Conservation (phyloP, 2,888 invertebrate genomes). For the Camponotus fellah region DNA sequence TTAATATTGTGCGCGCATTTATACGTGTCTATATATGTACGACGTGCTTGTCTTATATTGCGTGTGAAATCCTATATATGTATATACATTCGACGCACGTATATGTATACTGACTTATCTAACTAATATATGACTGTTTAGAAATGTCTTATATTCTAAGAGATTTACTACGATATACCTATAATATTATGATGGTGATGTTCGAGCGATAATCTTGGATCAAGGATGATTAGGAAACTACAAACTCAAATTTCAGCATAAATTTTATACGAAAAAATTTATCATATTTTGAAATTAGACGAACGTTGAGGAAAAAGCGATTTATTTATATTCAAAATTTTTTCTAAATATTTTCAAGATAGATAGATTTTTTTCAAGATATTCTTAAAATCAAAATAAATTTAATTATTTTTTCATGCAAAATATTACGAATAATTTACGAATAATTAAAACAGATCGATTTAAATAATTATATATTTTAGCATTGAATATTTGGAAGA, state of each 20-base stretch:
- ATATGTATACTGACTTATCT: constrained; percentile 30
- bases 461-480: constrained; percentile 2
- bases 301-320: constrained; percentile 6
- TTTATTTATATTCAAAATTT: not conserved
- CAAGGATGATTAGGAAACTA: not conserved
- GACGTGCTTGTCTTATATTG: constrained; percentile 23
- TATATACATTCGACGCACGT: constrained; percentile 16
- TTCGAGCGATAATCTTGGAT: constrained; percentile 6
- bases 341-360: not conserved
- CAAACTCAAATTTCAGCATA: not conserved
- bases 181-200: constrained; percentile 13
- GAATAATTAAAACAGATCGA: not conserved
- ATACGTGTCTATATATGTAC: constrained; percentile 21
- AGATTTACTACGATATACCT: constrained; percentile 21
- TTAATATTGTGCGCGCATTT: constrained; percentile 37
- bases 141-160: constrained; percentile 25
- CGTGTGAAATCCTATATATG: constrained; percentile 9
- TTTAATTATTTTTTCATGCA: not conserved
- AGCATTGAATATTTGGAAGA: not conserved
- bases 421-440: not conserved
- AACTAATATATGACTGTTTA: constrained; percentile 32
- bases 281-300: not conserved
- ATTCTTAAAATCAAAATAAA: not conserved
- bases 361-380: too few species aligned
- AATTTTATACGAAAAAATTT: constrained; percentile 32